A percentile compares a stretch with the other conserved stretches of the same genome.
Conservation (phyloP, 2,797 vertebrate genomes). For the Numenius phaeopus region DNA sequence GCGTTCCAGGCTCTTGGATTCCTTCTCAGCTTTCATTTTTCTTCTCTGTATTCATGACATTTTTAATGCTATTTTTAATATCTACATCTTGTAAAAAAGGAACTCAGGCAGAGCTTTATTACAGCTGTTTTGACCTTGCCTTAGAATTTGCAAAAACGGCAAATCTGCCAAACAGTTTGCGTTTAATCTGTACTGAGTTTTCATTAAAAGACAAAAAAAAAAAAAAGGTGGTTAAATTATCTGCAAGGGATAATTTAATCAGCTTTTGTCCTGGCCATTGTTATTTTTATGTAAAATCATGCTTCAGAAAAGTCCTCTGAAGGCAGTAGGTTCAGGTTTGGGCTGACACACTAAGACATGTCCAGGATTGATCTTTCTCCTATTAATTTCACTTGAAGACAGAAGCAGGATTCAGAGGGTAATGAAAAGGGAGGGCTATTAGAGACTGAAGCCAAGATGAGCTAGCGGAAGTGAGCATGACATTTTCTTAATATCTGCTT, state of each 20-base stretch:
- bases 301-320: not conserved
- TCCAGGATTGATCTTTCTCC: not conserved
- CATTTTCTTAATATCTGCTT: not conserved
- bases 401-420: not conserved
- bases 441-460: not conserved
- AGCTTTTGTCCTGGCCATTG: not conserved
- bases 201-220: not conserved
- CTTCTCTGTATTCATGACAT: not conserved
- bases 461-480: not conserved
- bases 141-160: conserved; percentile 13
- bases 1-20: not conserved
- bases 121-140: conserved; percentile 8
- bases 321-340: not conserved
- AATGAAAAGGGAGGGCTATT: not conserved
- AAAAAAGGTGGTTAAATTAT: not conserved
- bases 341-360: not conserved
- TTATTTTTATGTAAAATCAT: not conserved
- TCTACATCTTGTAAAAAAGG: not conserved
- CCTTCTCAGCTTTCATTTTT: conserved; percentile 11
- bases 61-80: conserved; percentile 12
- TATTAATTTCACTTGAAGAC: conserved; percentile 11
- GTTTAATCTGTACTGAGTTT: not conserved
- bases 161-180: not conserved
- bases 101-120: conserved; percentile 1
- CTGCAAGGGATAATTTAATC: not conserved